Conservation (phyloP, 2,113 vertebrate species). For the Hemiprocne comata region DNA sequence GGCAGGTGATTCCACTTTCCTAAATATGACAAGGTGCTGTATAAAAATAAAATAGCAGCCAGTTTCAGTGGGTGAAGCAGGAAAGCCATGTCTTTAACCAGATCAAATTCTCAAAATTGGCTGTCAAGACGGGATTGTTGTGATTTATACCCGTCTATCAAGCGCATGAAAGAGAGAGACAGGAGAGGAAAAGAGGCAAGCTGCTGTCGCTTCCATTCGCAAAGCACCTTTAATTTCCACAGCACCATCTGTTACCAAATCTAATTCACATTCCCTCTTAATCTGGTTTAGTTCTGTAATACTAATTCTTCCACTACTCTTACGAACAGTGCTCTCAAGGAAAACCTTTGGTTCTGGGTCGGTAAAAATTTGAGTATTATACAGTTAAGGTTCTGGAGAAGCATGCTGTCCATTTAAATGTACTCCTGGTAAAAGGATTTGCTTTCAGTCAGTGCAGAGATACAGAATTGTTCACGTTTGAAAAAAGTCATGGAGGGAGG, state of each 20-base stretch:
- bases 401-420: conserved; percentile 63
- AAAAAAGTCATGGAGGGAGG: neutral
- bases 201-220: conserved; percentile 86
- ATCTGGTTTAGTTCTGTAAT: conserved; percentile 97
- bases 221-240: conserved; percentile 96
- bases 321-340: conserved; percentile 63
- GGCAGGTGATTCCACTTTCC: conserved; percentile 72
- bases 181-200: conserved; percentile 76
- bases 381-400: conserved; percentile 63
- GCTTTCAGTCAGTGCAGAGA: conserved; percentile 62
- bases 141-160: conserved; percentile 99
- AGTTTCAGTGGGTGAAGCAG: conserved; percentile 73
- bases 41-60: conserved; percentile 73
- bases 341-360: conserved; percentile 60
- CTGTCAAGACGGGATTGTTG: conserved; percentile 96
- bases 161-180: conserved; percentile 70
- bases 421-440: conserved; percentile 73
- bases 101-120: conserved; percentile 99
- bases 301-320: conserved; percentile 86
- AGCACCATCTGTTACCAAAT: conserved; percentile 98
- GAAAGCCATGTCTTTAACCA: conserved; percentile 97
- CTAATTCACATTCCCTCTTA: conserved; percentile 95
- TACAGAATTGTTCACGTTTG: conserved; percentile 57
- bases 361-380: conserved; percentile 73
- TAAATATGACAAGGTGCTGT: conserved; percentile 71